Base-by-base conservation (phyloP, 2,888 invertebrate species). In the Lissocephala sabroskyi region DNA sequence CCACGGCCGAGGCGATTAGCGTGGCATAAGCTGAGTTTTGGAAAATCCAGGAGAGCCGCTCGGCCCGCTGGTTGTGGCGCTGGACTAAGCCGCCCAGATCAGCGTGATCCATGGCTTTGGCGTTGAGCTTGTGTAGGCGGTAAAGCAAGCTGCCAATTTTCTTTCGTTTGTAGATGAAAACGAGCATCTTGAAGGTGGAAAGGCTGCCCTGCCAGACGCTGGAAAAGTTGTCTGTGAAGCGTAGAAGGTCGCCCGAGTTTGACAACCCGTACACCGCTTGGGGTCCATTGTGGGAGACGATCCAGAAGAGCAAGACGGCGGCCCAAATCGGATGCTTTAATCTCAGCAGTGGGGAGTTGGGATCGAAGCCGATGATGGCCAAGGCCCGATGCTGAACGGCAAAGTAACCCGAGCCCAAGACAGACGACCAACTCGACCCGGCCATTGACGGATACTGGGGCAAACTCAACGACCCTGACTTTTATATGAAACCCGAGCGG, bases 351-450 rank as follows among this genome's bases (percentile, higher is more conserved):
- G 39, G 18, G 0, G 42, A 33, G 5, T 16, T 28, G 0, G 54
- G 29, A 30, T 63, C 40, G 13, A 62, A 51, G 11, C 62, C 62
- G 1, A 53, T 50, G 1, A 52, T 42, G 49, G 50, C 37, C 26
- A 62, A 35, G 2, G 56, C 56, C 3, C 50, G 42, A 1, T 47
- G 39, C 14, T 64, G 62, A 6, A 62, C 45, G 5, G 41, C 48
- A 47, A 62, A 60, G 41, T 64, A 62, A 35, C 42, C 42, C 23
- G 36, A 29, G 11, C 52, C 62, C 48, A 62, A 23, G 11, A 26
- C 29, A n/a, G n/a, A n/a, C 26, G 32, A 17, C 3, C 16, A 39
- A 26, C 13, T 10, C 6, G 2, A 9, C 19, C 18, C 18, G 18
- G 37, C 17, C 37, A 37, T 37, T 36, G 13, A n/a, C n/a, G n/a